Conservation (phyloP, 2,888 invertebrate genomes). For the Catonia carolina region DNA sequence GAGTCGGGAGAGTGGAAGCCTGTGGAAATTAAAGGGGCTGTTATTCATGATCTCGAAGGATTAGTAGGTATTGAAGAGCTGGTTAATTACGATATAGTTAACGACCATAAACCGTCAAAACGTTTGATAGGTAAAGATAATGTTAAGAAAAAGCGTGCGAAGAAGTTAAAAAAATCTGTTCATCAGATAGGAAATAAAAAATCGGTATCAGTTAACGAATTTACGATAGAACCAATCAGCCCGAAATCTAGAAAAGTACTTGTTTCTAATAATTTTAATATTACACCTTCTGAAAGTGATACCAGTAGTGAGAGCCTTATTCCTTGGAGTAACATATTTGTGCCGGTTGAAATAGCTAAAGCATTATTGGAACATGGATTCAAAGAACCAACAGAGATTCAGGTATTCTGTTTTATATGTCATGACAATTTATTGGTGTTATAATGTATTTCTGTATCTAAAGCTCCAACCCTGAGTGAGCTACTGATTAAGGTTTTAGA, state of each 20-base stretch:
- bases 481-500: too few relatives aligned
- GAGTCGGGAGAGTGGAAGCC: constrained; percentile 50
- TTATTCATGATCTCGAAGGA: constrained; percentile 49
- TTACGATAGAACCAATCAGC: not conserved
- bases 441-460: too few relatives aligned
- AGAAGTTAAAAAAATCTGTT: constrained; percentile 5
- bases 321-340: constrained; percentile 37
- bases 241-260: constrained; percentile 35
- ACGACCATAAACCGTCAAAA: constrained; percentile 27
- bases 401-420: constrained; percentile 43
- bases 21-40: constrained; percentile 54
- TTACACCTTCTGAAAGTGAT: not conserved
- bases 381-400: constrained; percentile 80
- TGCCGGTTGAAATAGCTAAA: constrained; percentile 61
- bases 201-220: constrained; percentile 32
- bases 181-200: constrained; percentile 7
- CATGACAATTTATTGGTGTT: too few relatives aligned
- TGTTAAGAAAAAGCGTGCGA: constrained; percentile 19
- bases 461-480: too few relatives aligned
- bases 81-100: constrained; percentile 52
- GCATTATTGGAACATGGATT: constrained; percentile 73
- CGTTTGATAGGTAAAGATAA: not conserved
- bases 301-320: not conserved
- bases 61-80: constrained; percentile 74
- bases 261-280: not conserved